Conservation (phyloP, 2,113 vertebrate species). For the Taurulus bubalis region DNA sequence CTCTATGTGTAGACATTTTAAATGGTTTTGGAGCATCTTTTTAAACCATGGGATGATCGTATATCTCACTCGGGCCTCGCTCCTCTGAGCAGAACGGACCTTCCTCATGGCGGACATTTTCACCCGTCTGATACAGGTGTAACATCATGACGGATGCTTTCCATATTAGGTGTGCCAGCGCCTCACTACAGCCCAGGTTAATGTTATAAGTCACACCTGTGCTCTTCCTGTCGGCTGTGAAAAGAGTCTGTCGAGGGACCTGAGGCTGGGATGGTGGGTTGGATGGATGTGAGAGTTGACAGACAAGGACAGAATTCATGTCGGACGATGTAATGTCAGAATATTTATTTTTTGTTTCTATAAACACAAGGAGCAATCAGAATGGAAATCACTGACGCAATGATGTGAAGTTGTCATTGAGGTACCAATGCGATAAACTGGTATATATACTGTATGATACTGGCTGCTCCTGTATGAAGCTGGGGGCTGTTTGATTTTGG, state of each 20-base stretch:
- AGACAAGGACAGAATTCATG: background rate
- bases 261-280: background rate
- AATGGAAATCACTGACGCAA: background rate
- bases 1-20: background rate
- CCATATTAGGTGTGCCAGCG: background rate
- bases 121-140: background rate
- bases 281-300: slow-evolving; percentile 2
- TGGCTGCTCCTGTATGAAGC: background rate
- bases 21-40: too few species aligned
- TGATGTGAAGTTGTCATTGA: background rate
- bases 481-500: background rate
- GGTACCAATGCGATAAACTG: background rate
- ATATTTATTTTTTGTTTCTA: too few species aligned
- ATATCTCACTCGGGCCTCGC: background rate
- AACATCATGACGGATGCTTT: slow-evolving; percentile 4
- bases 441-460: background rate
- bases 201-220: background rate
- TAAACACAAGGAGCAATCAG: background rate
- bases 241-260: background rate
- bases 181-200: background rate
- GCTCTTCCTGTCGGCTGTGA: background rate
- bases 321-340: background rate
- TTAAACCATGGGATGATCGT: background rate
- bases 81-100: background rate
- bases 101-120: background rate